Evolutionary conservation across 2,113 vertebrate genomes (phyloP).

Genomic region (Bujurquina vittata): DNA sequence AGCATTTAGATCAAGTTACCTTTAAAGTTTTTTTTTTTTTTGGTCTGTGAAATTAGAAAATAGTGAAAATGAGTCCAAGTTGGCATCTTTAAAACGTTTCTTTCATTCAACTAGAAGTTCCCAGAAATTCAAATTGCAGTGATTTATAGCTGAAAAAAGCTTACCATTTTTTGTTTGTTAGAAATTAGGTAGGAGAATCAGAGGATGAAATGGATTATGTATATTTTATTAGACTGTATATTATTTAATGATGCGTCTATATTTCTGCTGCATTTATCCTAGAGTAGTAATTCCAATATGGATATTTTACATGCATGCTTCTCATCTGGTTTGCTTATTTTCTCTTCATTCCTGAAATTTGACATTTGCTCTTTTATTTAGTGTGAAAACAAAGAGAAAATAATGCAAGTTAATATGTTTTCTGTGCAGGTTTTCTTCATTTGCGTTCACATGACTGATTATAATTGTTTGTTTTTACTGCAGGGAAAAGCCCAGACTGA

Average conservation of each 20-base stretch:
- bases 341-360: not conserved
- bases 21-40: not conserved
- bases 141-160: too few relatives aligned
- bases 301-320: not conserved
- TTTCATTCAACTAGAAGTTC: too few relatives aligned
- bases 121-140: too few relatives aligned
- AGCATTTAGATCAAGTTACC: not conserved
- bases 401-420: not conserved
- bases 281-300: not conserved
- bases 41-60: not conserved
- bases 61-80: too few relatives aligned
- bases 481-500: constrained; percentile 24
- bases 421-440: not conserved
- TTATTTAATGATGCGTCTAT: not conserved
- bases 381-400: not conserved
- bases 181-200: too few relatives aligned
- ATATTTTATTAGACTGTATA: not conserved
- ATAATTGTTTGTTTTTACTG: not conserved
- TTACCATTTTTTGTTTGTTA: too few relatives aligned
- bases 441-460: not conserved
- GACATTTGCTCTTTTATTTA: not conserved
- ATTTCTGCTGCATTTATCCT: not conserved
- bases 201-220: too few relatives aligned
- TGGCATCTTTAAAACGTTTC: too few relatives aligned
- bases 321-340: not conserved